Conservation (phyloP, 2,888 invertebrate genomes). For the Salticus scenicus region DNA sequence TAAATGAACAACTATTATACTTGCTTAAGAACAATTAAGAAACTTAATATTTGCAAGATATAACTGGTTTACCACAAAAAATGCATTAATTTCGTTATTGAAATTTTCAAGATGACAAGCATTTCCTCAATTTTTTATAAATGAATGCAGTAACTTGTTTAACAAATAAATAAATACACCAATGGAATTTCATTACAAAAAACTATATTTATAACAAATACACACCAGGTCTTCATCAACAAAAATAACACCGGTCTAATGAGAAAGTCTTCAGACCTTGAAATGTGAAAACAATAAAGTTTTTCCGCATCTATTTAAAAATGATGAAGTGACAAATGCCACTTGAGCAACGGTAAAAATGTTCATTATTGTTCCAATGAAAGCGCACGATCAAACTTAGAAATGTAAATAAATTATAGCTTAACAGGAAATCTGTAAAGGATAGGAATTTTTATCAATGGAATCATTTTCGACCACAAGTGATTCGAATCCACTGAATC, state of each 20-base stretch:
- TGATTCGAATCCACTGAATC: background rate
- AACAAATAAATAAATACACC: background rate
- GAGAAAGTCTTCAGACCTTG: background rate
- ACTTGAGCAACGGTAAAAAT: background rate
- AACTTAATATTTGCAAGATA: no score
- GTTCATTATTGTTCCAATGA: background rate
- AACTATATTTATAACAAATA: background rate
- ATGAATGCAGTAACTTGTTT: background rate
- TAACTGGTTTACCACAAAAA: no score
- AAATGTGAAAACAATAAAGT: background rate
- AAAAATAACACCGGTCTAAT: background rate
- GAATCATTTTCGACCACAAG: background rate
- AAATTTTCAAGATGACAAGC: no score
- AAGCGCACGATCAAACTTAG: background rate
- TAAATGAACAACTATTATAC: no score
- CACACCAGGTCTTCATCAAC: background rate
- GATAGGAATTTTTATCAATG: background rate
- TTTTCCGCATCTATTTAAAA: background rate
- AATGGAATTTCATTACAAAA: background rate
- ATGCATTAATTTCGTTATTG: no score
- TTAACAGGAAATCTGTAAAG: background rate
- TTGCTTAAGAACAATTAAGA: no score
- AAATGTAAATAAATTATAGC: background rate
- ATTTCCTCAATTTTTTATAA: background rate
- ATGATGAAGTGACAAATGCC: background rate